Base-by-base conservation (phyloP, 2,113 vertebrate species). In the Macaca mulatta region DNA sequence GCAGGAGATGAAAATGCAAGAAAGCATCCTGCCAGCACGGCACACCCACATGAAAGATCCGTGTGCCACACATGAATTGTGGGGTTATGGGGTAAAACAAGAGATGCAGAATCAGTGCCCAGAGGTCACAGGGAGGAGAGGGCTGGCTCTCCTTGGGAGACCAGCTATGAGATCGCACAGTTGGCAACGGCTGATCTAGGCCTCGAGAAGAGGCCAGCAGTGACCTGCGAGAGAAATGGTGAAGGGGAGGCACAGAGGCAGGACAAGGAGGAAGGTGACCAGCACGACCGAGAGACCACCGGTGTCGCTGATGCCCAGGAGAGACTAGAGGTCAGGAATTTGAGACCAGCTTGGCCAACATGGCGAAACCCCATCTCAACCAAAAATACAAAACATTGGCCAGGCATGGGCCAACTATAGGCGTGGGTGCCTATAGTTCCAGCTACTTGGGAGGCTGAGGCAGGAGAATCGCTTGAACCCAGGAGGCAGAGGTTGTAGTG, bases 201-300 rank as follows among this genome's bases (percentile, higher is more conserved):
- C 16, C 64, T 61, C 16, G 3, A 87, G 22, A 16, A 57, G 87
- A 90, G 75, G 75, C n/a, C 70, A 45, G 20, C 81, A 32, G 17
- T 43, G 52, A 35, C 57, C 67, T 23, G 48, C 22, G 32, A 69
- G 45, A 85, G 40, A n/a, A 55, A 43, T 20, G 38, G 20, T 32
- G 38, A 30, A 57, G 50, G 48, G 27, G 43, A 67, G 16, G 52
- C 9, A 11, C 57, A 86, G 40, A 32, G 75, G 48, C 38, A 81
- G 70, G 32, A 11, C 50, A n/a, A 1, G 3, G 52, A 81, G 20
- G 52, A 57, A 70, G 50, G 74, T 5, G 23, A 69, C 35, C 10
- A 13, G 20, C 27, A 50, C n/a, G 0, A 1, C 0, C 16, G 25
- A 12, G 8, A 18, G 55, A 30, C 59, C 10, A 14, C 40, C 27